Percentiles rank a stretch among this genome's conserved stretches.
Conservation (phyloP, 2,888 invertebrate species). For the Xestia ashworthii region DNA sequence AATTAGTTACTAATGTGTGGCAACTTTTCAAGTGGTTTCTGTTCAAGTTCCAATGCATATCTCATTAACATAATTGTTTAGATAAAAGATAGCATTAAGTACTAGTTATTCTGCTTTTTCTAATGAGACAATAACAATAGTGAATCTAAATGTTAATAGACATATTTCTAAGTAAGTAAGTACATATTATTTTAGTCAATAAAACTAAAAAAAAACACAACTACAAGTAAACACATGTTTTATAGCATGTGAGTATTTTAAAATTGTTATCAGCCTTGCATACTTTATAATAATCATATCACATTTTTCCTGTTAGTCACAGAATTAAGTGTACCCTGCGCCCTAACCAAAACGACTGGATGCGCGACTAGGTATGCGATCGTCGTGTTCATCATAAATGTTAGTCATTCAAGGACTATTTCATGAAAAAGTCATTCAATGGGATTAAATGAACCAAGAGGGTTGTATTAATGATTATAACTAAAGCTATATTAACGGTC, state of each 20-base stretch:
- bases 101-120: slow-evolving; percentile 18
- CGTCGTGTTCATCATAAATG: background rate
- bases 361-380: background rate
- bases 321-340: background rate
- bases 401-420: background rate
- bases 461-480: too few relatives aligned
- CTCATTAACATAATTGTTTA: slow-evolving; percentile 30
- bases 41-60: slow-evolving; percentile 31
- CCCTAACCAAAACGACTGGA: background rate
- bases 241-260: background rate
- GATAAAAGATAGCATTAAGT: slow-evolving; percentile 22
- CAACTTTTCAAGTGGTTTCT: slow-evolving; percentile 28
- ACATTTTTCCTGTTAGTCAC: background rate
- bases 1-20: background rate
- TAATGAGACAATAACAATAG: slow-evolving; percentile 24
- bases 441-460: too few relatives aligned
- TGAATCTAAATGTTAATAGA: slow-evolving; percentile 6
- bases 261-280: background rate
- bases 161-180: background rate
- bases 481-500: too few relatives aligned
- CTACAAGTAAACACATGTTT: background rate
- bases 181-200: too few relatives aligned
- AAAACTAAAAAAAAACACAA: background rate
- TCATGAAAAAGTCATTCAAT: too few relatives aligned
- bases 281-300: background rate